Conservation (phyloP, 2,797 vertebrate genomes). For the Thalassophryne amazonica region DNA sequence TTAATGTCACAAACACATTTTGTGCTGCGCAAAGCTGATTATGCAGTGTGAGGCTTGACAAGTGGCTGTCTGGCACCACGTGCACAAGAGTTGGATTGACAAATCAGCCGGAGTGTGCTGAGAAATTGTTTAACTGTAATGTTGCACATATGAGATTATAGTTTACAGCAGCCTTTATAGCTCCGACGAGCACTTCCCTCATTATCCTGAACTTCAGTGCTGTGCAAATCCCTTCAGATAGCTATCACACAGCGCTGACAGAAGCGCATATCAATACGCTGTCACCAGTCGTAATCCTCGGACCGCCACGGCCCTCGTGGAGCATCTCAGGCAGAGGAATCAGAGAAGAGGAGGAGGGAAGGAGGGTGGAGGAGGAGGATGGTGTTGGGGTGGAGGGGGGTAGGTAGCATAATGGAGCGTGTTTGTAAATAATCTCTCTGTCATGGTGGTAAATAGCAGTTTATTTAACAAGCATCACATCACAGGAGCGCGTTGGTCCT, state of each 20-base stretch:
- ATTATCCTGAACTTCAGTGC: conserved; percentile 51
- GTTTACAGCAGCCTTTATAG: conserved; percentile 37
- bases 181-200: conserved; percentile 48
- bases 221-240: conserved; percentile 62
- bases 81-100: conserved; percentile 24
- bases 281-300: conserved; percentile 56
- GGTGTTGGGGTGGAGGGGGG: not conserved
- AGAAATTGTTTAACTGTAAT: conserved; percentile 13
- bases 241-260: conserved; percentile 25
- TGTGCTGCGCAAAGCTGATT: conserved; percentile 8
- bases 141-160: conserved; percentile 29
- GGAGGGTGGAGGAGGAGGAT: not conserved
- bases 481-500: conserved; percentile 53
- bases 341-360: conserved; percentile 17
- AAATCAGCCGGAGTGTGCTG: conserved; percentile 25
- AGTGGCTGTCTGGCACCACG: conserved; percentile 1
- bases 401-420: conserved; percentile 42
- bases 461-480: conserved; percentile 81
- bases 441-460: conserved; percentile 75
- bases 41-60: not conserved
- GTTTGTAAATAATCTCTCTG: conserved; percentile 81
- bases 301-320: conserved; percentile 44
- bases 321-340: conserved; percentile 53
- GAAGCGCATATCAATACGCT: conserved; percentile 54
- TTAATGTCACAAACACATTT: no score